These are phyloP conservation scores for Chironomus tepperi DNA, from an alignment of 1,140 invertebrate genomes.

Conservation along the genomic window DNA sequence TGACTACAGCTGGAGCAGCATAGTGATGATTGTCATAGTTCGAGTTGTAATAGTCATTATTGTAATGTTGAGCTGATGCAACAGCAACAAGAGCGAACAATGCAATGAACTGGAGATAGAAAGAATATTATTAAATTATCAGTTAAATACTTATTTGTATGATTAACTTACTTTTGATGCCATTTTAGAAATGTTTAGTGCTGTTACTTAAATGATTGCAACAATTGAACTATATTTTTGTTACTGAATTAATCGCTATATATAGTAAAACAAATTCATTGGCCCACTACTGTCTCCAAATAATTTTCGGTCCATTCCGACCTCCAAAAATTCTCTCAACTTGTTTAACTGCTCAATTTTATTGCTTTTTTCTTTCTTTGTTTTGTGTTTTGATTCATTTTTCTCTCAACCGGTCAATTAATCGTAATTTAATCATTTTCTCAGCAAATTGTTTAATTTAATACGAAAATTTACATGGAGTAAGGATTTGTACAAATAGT, in stretches of 20 bases:
- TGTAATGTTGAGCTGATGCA: background rate
- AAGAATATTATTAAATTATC: background rate
- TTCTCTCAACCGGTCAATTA: background rate
- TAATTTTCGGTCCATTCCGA: background rate
- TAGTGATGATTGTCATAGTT: background rate
- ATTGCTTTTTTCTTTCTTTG: background rate
- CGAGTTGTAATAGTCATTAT: background rate
- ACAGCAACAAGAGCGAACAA: constrained; percentile 5
- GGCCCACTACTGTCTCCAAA: background rate
- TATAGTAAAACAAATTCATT: background rate
- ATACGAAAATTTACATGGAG: too few relatives aligned
- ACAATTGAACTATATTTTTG: background rate
- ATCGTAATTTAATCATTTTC: too few relatives aligned
- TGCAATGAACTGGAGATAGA: background rate
- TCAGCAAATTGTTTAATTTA: too few relatives aligned
- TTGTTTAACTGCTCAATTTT: too few relatives aligned
- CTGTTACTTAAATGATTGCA: background rate
- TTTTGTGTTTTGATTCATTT: background rate
- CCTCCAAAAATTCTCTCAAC: background rate
- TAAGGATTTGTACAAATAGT: too few relatives aligned
- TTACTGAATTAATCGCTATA: background rate
- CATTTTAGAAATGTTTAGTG: background rate
- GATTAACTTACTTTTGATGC: constrained; percentile 17
- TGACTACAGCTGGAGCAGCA: background rate
- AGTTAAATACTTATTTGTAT: background rate